Conservation (phyloP, 2,888 invertebrate genomes). For the Nemotelus pantherinus region DNA sequence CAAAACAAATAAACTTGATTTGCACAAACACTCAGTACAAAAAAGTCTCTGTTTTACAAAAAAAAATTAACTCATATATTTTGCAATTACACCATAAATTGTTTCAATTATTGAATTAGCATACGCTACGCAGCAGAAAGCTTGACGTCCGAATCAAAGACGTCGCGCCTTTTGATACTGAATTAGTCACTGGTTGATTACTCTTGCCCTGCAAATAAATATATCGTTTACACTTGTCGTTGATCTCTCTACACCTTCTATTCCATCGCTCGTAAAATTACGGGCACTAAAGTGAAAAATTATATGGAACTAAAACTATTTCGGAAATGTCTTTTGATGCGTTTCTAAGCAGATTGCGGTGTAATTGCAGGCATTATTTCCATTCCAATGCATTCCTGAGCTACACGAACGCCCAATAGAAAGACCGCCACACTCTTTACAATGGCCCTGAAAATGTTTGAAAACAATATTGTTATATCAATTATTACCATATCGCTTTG, state of each 20-base stretch:
- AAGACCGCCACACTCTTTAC: constrained; percentile 85
- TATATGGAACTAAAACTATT: not conserved
- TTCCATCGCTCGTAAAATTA: too few relatives aligned
- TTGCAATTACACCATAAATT: not conserved
- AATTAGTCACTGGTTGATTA: too few relatives aligned
- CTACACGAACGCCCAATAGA: constrained; percentile 78
- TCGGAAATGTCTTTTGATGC: not conserved
- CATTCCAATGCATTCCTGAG: constrained; percentile 79
- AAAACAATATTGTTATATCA: not conserved
- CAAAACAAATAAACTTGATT: not conserved
- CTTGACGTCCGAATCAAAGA: too few relatives aligned
- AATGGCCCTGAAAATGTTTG: constrained; percentile 71
- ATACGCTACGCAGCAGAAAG: too few relatives aligned
- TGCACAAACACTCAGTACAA: not conserved
- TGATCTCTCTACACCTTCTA: too few relatives aligned
- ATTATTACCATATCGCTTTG: too few relatives aligned
- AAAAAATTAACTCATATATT: not conserved
- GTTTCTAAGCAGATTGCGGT: constrained; percentile 15
- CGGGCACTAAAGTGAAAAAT: too few relatives aligned
- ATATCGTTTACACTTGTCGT: too few relatives aligned
- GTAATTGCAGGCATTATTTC: constrained; percentile 71
- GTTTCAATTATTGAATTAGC: too few relatives aligned
- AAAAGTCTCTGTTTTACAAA: not conserved
- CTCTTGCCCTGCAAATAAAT: too few relatives aligned
- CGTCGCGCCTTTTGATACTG: too few relatives aligned